Conservation (phyloP, 2,888 invertebrate genomes). For the Stenichneumon culpator region DNA sequence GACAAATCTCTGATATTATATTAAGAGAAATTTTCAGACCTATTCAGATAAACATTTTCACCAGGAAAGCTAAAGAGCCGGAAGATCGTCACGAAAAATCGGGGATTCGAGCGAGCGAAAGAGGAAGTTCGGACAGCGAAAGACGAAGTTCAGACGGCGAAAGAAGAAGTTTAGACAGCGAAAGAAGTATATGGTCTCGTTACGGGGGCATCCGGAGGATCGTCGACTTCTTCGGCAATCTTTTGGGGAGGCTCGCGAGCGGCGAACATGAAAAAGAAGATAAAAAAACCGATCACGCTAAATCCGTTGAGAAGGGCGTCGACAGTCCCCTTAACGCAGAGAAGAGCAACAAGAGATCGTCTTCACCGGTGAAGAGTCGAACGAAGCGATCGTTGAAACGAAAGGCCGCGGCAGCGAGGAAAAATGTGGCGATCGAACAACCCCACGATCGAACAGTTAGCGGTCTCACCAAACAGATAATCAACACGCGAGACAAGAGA, state of each 20-base stretch:
- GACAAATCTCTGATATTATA: no score
- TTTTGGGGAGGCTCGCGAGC: constrained; percentile 41
- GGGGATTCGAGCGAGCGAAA: constrained; percentile 23
- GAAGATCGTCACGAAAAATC: constrained; percentile 31
- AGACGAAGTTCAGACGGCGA: constrained; percentile 13
- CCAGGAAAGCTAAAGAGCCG: neutral
- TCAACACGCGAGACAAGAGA: constrained; percentile 67
- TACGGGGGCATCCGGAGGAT: constrained; percentile 43
- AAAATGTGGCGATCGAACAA: neutral
- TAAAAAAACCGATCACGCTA: neutral
- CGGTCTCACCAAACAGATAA: constrained; percentile 23
- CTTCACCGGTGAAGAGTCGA: constrained; percentile 23
- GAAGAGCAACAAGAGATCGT: neutral
- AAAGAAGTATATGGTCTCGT: constrained; percentile 49
- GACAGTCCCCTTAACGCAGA: neutral
- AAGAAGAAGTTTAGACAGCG: constrained; percentile 7
- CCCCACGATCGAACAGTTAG: constrained; percentile 7
- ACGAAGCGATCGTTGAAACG: constrained; percentile 17
- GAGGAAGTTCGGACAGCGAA: no score
- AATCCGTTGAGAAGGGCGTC: neutral
- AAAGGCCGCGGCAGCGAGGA: constrained; percentile 9
- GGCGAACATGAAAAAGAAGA: constrained; percentile 14
- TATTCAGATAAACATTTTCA: no score
- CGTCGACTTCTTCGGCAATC: constrained; percentile 60
- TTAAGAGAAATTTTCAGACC: no score